These are phyloP conservation scores for Thalpophila matura DNA, from an alignment of 2,888 invertebrate genomes.

Conservation along the genomic window DNA sequence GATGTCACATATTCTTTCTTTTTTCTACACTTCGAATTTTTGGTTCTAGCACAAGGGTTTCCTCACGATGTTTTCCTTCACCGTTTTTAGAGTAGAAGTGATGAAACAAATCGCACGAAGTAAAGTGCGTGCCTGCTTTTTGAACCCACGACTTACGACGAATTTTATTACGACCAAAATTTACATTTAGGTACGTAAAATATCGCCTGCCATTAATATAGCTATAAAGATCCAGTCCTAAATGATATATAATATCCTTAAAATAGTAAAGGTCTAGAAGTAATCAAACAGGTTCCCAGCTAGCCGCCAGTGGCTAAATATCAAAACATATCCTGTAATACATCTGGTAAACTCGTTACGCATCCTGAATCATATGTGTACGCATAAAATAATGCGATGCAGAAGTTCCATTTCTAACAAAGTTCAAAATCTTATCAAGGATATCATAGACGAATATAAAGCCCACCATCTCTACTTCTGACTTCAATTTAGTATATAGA, in stretches of 20 bases:
- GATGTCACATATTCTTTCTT: too few species aligned
- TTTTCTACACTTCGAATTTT: too few species aligned
- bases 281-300: slow-evolving; percentile 7
- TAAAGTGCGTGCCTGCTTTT: too few species aligned
- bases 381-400: neutral
- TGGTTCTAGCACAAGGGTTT: too few species aligned
- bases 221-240: neutral
- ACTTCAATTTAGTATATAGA: too few species aligned
- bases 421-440: neutral
- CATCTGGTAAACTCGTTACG: slow-evolving; percentile 33
- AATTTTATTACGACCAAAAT: too few species aligned
- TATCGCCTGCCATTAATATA: neutral
- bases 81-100: too few species aligned
- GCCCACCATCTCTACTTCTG: too few species aligned
- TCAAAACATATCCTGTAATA: slow-evolving; percentile 46
- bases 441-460: neutral
- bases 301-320: slow-evolving; percentile 35
- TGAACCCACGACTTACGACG: too few species aligned
- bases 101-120: too few species aligned
- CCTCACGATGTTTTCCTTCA: too few species aligned
- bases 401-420: neutral
- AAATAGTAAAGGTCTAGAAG: slow-evolving; percentile 8
- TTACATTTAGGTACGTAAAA: neutral
- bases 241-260: neutral
- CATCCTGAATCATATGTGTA: slow-evolving; percentile 10